Base-by-base conservation (phyloP, 2,797 vertebrate species). In the Falco naumanni region DNA sequence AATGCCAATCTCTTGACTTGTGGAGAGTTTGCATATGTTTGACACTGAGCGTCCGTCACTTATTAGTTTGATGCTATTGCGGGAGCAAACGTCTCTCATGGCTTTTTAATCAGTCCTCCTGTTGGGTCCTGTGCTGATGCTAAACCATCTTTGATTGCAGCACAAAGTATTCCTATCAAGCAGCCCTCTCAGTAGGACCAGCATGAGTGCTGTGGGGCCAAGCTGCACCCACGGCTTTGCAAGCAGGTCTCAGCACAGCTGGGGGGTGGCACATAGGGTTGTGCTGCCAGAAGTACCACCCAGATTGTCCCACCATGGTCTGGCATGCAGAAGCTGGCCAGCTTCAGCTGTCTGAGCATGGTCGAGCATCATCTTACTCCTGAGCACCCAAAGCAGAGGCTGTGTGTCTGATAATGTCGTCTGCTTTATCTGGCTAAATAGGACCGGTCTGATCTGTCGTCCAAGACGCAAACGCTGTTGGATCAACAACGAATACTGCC, bases 321-420 rank as follows among this genome's bases (percentile, higher is more conserved):
- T 45, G 34, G 11, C 6, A 10, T 41, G 43, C 64, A 39, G 54
- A 60, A 50, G 33, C 43, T 78, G 76, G 24, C 51, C 65, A n/a
- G 18, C 79, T 78, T 75, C 66, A 84, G 48, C 48, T 83, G 47
- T 48, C 85, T 51, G 43, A 54, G 48, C 9, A 2, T 47, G 43
- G 31, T 59, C 0, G 1, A 74, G 70, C 59, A 33, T 70, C 57
- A 7, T 43, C 53, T 81, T 41, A 11, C 29, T 82, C 33, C 16
- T 33, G 28, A 85, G 64, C 47, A 29, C 28, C 56, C n/a, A 39
- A 45, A 57, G 63, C 50, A 79, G 41, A 51, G 39, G 12, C 20
- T 0, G 2, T 0, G 0, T 51, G 33, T 39, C 60, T 2, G 1
- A 2, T 72, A 11, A 21, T 15, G 0, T 25, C 5, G 18, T 12